A percentile compares a stretch with the other conserved stretches of the same genome.
Evolutionary conservation across 2,113 vertebrate genomes (phyloP).

Genomic region (Elephas maximus): DNA sequence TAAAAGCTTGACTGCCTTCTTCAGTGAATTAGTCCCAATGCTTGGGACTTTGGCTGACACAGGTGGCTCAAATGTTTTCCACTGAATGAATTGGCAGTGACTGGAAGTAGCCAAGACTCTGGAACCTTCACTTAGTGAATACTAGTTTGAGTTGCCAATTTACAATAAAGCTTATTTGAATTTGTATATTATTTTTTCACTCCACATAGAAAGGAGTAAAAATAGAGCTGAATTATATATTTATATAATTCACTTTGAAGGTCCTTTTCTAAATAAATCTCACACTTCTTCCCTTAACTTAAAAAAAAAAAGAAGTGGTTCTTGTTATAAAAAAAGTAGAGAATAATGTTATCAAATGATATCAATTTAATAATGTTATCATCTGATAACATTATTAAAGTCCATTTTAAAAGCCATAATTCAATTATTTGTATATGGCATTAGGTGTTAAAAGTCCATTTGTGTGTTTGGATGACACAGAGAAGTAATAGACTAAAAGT

Average conservation of each 20-base stretch:
- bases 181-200: neutral
- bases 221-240: neutral
- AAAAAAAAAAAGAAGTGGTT: neutral
- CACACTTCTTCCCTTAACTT: neutral
- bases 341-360: neutral
- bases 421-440: neutral
- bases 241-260: slow-evolving; percentile 17
- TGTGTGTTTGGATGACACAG: neutral
- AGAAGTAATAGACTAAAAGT: neutral
- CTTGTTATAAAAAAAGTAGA: neutral
- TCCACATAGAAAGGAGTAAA: neutral
- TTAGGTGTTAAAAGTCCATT: neutral
- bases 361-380: too few species aligned
- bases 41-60: neutral
- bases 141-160: neutral
- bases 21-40: neutral
- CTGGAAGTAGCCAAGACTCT: neutral
- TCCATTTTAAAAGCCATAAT: neutral
- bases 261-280: neutral
- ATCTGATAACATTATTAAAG: slow-evolving; percentile 7
- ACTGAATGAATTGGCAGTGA: neutral
- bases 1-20: neutral
- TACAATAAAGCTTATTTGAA: slow-evolving; percentile 4
- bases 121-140: neutral
- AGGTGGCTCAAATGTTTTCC: neutral